These are phyloP conservation scores for Dasyprocta punctata DNA, from an alignment of 2,113 vertebrate species.

Conservation along the genomic window DNA sequence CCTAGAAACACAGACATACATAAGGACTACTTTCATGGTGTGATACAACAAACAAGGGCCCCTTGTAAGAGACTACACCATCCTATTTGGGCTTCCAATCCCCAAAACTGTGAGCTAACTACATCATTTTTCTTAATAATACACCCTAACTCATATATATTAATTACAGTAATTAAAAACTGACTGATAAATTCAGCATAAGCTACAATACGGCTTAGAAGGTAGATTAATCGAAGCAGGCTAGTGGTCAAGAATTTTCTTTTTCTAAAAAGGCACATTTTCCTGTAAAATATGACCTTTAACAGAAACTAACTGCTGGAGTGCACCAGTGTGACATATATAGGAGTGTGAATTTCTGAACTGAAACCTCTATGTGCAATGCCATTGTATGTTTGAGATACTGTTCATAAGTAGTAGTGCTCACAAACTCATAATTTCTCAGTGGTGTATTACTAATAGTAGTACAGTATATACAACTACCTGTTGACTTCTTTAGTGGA, in stretches of 20 bases:
- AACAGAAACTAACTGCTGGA: not conserved
- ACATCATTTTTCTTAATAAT: not conserved
- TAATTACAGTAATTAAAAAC: not conserved
- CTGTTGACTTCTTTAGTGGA: not conserved
- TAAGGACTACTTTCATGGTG: fast-evolving
- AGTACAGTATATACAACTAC: fast-evolving
- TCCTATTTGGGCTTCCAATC: not conserved
- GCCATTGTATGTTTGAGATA: not conserved
- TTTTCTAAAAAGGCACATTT: not conserved
- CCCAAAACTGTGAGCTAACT: not conserved
- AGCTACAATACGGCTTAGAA: not conserved
- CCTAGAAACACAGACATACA: not conserved
- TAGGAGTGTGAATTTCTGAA: not conserved
- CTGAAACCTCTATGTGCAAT: not conserved
- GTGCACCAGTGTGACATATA: not conserved
- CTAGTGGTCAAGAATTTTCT: not conserved
- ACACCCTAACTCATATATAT: not conserved
- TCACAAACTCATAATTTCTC: not conserved
- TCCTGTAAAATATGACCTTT: not conserved
- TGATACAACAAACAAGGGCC: fast-evolving
- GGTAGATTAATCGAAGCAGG: not conserved
- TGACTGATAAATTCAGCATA: not conserved
- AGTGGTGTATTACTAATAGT: not conserved
- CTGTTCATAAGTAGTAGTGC: not conserved
- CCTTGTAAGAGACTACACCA: not conserved